Conservation (phyloP, 2,113 vertebrate species). For the Ptychochromis oligacanthus region DNA sequence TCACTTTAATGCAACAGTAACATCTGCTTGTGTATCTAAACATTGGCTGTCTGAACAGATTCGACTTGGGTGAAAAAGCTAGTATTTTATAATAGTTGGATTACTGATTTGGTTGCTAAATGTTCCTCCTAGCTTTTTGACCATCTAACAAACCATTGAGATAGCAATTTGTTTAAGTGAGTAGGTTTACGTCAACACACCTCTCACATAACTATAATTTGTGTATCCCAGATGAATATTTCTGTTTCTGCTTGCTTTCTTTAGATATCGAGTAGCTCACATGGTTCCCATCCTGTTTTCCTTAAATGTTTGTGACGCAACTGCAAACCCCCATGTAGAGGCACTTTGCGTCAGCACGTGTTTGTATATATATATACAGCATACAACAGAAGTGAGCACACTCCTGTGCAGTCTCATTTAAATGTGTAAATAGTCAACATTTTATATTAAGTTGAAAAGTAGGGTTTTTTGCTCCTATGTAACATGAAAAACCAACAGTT, state of each 20-base stretch:
- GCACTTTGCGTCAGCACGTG: background rate
- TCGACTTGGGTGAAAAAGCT: background rate
- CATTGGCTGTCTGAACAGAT: background rate
- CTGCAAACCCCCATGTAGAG: background rate
- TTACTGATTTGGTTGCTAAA: background rate
- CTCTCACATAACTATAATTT: no score
- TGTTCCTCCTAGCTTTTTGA: background rate
- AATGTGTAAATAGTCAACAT: background rate
- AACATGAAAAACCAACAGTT: background rate
- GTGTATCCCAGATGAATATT: no score
- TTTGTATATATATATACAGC: background rate
- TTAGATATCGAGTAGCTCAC: background rate
- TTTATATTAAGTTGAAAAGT: no score
- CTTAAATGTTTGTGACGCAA: background rate
- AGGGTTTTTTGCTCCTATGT: background rate
- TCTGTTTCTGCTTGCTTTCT: background rate
- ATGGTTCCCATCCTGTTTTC: background rate
- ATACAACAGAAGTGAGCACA: background rate
- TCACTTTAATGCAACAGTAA: constrained; percentile 7
- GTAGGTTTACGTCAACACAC: background rate
- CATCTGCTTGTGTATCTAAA: background rate
- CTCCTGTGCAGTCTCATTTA: background rate
- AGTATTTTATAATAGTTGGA: background rate
- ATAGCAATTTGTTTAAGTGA: background rate
- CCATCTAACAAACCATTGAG: background rate